Conservation (phyloP, 1,140 invertebrate genomes). For the Drosophila malerkotliana region DNA sequence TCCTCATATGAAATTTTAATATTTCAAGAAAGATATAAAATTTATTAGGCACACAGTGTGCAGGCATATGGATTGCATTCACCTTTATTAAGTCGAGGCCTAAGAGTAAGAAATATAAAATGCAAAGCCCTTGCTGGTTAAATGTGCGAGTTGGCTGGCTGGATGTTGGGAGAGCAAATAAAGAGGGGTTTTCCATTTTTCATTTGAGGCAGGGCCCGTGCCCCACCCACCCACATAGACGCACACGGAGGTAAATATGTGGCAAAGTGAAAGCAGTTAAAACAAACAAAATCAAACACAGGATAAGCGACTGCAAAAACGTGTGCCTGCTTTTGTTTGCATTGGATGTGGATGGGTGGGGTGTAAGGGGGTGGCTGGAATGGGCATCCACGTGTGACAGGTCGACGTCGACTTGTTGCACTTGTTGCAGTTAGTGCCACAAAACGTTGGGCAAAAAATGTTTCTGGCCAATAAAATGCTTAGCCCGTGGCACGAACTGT, state of each 20-base stretch:
- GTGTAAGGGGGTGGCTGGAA: background rate
- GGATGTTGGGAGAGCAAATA: slow-evolving; percentile 70
- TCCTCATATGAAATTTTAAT: slow-evolving; percentile 40
- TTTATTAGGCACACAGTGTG: slow-evolving; percentile 54
- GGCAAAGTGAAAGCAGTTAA: slow-evolving; percentile 76
- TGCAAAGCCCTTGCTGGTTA: slow-evolving; percentile 21
- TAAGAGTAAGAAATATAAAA: slow-evolving; percentile 35
- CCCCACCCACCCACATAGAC: slow-evolving; percentile 3
- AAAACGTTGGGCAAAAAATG: slow-evolving; percentile 53
- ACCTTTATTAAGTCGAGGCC: slow-evolving; percentile 52
- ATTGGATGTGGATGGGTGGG: background rate
- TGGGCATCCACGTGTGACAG: slow-evolving; percentile 51
- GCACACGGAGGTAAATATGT: slow-evolving; percentile 42
- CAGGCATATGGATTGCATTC: slow-evolving; percentile 37
- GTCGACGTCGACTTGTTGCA: slow-evolving; percentile 55
- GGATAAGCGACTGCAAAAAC: slow-evolving; percentile 56
- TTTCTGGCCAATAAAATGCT: slow-evolving; percentile 55
- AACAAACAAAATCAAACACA: slow-evolving; percentile 74
- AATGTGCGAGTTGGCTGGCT: slow-evolving; percentile 11
- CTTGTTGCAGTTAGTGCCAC: slow-evolving; percentile 61
- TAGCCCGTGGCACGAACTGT: background rate
- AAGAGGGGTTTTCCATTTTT: slow-evolving; percentile 74
- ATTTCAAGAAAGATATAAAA: slow-evolving; percentile 67
- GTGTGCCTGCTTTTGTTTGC: slow-evolving; percentile 20
- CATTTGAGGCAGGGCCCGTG: slow-evolving; percentile 39